Evolutionary conservation across 2,113 vertebrate species (phyloP), one percentile per base, ranked within the genome.

Genomic region (Grammomys surdaster): DNA sequence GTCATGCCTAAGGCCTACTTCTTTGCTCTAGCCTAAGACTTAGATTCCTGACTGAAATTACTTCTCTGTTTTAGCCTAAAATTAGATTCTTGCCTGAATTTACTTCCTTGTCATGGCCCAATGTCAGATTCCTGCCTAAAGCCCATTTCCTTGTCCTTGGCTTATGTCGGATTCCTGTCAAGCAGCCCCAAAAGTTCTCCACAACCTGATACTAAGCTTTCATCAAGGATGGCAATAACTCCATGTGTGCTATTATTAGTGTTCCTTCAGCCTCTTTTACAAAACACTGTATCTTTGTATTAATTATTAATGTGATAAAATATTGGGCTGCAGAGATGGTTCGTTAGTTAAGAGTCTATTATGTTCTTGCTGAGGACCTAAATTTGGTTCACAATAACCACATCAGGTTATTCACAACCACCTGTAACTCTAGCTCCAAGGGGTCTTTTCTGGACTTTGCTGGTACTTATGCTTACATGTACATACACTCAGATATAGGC

Each of bases 231-330:
- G 60, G 7, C 20, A 93, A 36, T 43, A 72, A 91, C 78, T 90
- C 73, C 67, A 0, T 22, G 60, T 93, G 46, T 89, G 31, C 67
- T 86, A 63, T 89, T 75, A 58, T 8, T 67, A 10, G 6, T 80
- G 6, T 20, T 75, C 24, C 12, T 20, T 22, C 19, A 40, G 43
- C 10, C 8, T 19, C 11, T 67, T 95, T 90, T 80, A 80, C 65
- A 93, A 90, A 95, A 95, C n/a, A 28, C 31, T 96, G 20, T 24
- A 20, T 43, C 4, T n/a, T 96, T 95, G 84, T 19, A 91, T 70
- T 90, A 87, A 65, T 69, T 85, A 93, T 92, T 17, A 94, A 69
- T 19, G 67, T 63, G 26, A 73, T 65, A 31, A 89, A 93, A 33
- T 70, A 78, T n/a, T 67, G 63, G 46, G 82, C 82, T 33, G 60